phyloP scores from a whole-genome alignment of 2,113 vertebrate species.

The Danionella cerebrum region DNA sequence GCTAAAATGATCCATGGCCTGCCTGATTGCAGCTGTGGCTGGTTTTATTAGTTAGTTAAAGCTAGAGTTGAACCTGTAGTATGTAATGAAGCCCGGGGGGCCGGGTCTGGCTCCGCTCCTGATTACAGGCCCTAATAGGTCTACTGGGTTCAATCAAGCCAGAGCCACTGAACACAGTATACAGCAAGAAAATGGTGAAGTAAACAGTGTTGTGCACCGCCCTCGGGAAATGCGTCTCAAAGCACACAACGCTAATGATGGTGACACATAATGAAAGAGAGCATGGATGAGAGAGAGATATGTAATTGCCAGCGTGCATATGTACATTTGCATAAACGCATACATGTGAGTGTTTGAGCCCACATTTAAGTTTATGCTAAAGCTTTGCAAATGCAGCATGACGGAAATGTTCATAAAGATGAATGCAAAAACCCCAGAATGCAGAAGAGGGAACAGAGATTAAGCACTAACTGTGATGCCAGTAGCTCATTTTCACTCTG shows the following conservation, averaged over 20 bases:
- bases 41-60: constrained; percentile 28
- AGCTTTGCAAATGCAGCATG: background rate
- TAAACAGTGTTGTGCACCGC: constrained; percentile 74
- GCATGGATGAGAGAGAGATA: constrained; percentile 14
- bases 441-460: background rate
- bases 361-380: background rate
- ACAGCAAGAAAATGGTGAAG: constrained; percentile 71
- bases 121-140: constrained; percentile 71
- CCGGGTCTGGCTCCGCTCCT: constrained; percentile 42
- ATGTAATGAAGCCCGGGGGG: constrained; percentile 82
- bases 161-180: constrained; percentile 68
- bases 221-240: constrained; percentile 62
- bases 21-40: background rate
- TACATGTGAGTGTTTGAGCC: background rate
- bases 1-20: background rate
- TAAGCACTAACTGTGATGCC: background rate
- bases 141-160: constrained; percentile 85
- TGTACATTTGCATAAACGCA: background rate
- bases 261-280: constrained; percentile 24
- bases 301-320: background rate
- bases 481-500: background rate
- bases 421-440: background rate
- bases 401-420: background rate
- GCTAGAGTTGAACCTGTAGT: constrained; percentile 26
- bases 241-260: constrained; percentile 56